Evolutionary conservation across 2,888 invertebrate species (phyloP).

Genomic region (Dione juno): DNA sequence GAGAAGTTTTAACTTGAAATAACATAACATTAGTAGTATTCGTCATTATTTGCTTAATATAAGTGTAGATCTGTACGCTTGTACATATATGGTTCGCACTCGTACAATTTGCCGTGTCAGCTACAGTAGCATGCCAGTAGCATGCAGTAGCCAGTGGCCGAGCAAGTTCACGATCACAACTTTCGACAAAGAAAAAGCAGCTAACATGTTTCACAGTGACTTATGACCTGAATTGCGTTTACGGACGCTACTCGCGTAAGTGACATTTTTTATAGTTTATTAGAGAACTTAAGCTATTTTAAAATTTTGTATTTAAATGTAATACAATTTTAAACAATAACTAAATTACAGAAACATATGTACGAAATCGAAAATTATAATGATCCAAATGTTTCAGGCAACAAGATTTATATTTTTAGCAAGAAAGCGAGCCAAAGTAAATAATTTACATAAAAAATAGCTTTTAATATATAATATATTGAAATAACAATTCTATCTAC

Average conservation of each 20-base stretch:
- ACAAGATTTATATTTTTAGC: background rate
- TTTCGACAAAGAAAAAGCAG: slow-evolving; percentile 68
- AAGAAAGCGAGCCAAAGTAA: background rate
- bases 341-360: too few species aligned
- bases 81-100: background rate
- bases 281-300: too few species aligned
- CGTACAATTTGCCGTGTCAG: slow-evolving; percentile 1
- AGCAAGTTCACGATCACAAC: slow-evolving; percentile 64
- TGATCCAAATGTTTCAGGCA: too few species aligned
- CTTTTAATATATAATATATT: background rate
- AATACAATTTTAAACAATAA: too few species aligned
- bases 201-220: slow-evolving; percentile 56
- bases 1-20: background rate
- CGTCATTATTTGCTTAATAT: background rate
- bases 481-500: background rate
- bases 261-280: background rate
- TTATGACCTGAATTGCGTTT: slow-evolving; percentile 60
- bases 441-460: background rate
- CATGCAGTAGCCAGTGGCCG: slow-evolving; percentile 16
- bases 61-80: background rate
- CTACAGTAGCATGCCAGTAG: slow-evolving; percentile 16
- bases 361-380: too few species aligned
- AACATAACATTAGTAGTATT: background rate
- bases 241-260: slow-evolving; percentile 31
- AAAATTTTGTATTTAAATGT: too few species aligned